Percentiles rank a stretch among this genome's conserved stretches.
These are phyloP conservation scores for Cercocebus atys DNA, from an alignment of 2,113 vertebrate genomes.

Conservation along the genomic window DNA sequence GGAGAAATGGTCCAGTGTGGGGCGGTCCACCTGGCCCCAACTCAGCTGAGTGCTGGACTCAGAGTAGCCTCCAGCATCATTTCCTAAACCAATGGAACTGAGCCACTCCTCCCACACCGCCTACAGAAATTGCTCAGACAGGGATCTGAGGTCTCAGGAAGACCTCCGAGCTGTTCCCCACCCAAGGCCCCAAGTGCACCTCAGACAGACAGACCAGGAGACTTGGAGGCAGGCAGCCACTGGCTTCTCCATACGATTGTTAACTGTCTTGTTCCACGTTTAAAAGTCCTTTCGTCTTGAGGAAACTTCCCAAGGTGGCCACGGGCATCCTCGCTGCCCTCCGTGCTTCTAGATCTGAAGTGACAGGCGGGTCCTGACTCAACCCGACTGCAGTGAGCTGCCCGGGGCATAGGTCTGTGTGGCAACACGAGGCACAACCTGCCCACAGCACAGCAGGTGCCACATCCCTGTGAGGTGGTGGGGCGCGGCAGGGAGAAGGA, in stretches of 20 bases:
- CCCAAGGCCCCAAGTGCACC: background rate
- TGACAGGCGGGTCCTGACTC: background rate
- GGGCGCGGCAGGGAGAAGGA: rapidly evolving
- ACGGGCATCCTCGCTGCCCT: background rate
- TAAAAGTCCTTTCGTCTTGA: background rate
- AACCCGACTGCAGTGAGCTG: background rate
- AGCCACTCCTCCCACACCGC: background rate
- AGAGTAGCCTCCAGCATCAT: background rate
- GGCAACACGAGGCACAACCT: too few species aligned
- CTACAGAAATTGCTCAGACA: background rate
- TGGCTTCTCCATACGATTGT: background rate
- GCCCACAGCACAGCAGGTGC: background rate
- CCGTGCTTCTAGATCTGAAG: too few species aligned
- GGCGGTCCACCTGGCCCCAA: too few species aligned
- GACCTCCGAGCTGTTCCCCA: background rate
- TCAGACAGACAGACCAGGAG: background rate
- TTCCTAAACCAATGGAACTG: background rate
- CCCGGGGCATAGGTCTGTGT: background rate
- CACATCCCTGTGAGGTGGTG: rapidly evolving
- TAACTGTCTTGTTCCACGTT: background rate
- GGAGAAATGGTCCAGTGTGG: too few species aligned
- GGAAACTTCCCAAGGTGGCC: too few species aligned
- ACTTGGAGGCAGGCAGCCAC: background rate
- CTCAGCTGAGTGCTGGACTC: background rate
- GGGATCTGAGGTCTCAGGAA: background rate